These are phyloP conservation scores for Halictus rubicundus DNA, from an alignment of 1,140 invertebrate genomes.

Conservation along the genomic window DNA sequence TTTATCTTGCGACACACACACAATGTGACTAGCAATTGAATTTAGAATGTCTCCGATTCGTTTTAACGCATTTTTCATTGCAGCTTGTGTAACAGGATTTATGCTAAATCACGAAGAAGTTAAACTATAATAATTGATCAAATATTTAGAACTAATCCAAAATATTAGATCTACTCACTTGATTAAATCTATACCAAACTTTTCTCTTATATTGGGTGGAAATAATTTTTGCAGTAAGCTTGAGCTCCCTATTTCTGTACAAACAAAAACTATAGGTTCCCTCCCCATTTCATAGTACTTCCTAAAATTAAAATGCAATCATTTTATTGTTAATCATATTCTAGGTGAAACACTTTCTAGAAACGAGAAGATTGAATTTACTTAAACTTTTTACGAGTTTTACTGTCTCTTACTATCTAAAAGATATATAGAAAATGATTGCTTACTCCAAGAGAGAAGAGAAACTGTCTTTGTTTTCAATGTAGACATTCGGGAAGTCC, in stretches of 20 bases:
- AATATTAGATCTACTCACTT: conserved; percentile 76
- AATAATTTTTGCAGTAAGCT: conserved; percentile 84
- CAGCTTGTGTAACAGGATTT: conserved; percentile 83
- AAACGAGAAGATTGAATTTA: no score
- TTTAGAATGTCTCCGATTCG: conserved; percentile 82
- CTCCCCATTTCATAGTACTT: conserved; percentile 83
- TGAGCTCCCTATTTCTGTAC: conserved; percentile 84
- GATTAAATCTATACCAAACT: conserved; percentile 84
- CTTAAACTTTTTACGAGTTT: no score
- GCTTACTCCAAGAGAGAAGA: conserved; percentile 84
- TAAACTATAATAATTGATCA: not conserved
- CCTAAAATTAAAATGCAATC: conserved; percentile 73
- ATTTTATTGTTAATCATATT: not conserved
- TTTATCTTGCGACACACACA: conserved; percentile 79
- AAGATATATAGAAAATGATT: conserved; percentile 19
- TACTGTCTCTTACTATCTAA: no score
- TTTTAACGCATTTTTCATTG: conserved; percentile 85
- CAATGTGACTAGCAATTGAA: conserved; percentile 78
- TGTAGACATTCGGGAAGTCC: conserved; percentile 88
- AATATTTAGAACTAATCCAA: no score
- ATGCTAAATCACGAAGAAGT: conserved; percentile 79
- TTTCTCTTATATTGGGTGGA: conserved; percentile 82
- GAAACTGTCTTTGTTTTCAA: conserved; percentile 83
- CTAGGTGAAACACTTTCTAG: no score
- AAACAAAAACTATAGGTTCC: conserved; percentile 86